A percentile compares a stretch with the other conserved stretches of the same genome.
Conservation (phyloP, 1,140 invertebrate genomes). For the Calycopis cecrops region DNA sequence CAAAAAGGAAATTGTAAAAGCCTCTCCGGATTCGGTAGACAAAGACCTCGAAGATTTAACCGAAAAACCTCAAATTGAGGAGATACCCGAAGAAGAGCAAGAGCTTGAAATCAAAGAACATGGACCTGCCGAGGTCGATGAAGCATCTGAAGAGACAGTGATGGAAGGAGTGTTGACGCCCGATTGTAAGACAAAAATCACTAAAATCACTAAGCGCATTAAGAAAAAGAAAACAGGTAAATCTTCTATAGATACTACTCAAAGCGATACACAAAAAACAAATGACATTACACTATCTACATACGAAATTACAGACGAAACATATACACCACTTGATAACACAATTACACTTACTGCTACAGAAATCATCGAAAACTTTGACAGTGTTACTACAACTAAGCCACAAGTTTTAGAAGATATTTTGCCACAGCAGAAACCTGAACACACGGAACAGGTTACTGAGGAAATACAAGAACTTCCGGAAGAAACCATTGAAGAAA, state of each 20-base stretch:
- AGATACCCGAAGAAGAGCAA: not conserved
- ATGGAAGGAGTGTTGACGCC: constrained; percentile 20
- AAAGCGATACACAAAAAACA: not conserved
- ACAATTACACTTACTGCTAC: not conserved
- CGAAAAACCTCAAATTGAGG: not conserved
- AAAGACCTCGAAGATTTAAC: not conserved
- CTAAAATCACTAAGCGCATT: constrained; percentile 22
- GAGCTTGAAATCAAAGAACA: too few species aligned
- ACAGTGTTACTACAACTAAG: not conserved
- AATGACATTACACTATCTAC: not conserved
- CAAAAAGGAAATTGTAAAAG: not conserved
- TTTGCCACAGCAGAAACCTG: too few species aligned
- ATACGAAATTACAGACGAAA: constrained; percentile 4
- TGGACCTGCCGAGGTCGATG: not conserved
- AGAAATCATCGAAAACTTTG: not conserved
- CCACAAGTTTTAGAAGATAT: not conserved
- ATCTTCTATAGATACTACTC: not conserved
- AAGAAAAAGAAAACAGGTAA: constrained; percentile 37
- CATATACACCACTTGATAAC: constrained; percentile 8
- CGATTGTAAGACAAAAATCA: constrained; percentile 3
- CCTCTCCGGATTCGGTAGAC: not conserved
- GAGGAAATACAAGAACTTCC: constrained; percentile 9
- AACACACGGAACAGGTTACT: not conserved
- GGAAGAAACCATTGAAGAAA: constrained; percentile 1
- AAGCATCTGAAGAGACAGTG: constrained; percentile 25